Conservation (phyloP, 2,797 vertebrate genomes). For the Cryptoblepharus egeriae region DNA sequence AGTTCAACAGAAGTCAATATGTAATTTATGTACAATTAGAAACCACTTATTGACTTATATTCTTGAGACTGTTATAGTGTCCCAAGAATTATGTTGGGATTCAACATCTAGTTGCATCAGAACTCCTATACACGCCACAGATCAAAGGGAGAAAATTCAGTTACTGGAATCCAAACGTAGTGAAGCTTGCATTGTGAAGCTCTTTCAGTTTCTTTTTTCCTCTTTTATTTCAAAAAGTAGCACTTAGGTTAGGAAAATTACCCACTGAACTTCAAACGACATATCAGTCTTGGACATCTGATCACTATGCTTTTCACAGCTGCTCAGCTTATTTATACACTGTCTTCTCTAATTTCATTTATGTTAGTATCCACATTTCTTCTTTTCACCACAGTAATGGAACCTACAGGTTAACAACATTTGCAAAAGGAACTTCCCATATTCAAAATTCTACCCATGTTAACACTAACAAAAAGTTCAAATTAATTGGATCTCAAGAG, state of each 20-base stretch:
- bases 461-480: not conserved
- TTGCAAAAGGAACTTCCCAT: slow-evolving; percentile 1
- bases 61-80: too few relatives aligned
- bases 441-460: not conserved
- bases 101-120: not conserved
- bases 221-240: not conserved
- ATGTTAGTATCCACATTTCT: slow-evolving; percentile 44
- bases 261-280: slow-evolving; percentile 10
- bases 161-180: not conserved
- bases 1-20: too few relatives aligned
- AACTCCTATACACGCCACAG: not conserved
- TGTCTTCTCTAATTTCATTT: slow-evolving; percentile 79
- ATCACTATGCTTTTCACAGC: slow-evolving; percentile 72
- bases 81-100: not conserved
- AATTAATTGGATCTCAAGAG: not conserved
- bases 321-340: slow-evolving; percentile 80
- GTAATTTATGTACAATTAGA: too few relatives aligned
- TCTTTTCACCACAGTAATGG: slow-evolving; percentile 35
- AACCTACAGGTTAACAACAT: slow-evolving; percentile 24
- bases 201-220: not conserved
- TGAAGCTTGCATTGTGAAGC: accelerated
- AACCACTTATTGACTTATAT: too few relatives aligned
- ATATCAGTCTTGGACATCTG: slow-evolving; percentile 56
- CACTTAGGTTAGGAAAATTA: slow-evolving; percentile 16
- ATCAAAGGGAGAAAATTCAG: not conserved